Conservation (phyloP, 2,113 vertebrate species). For the Phalacrocorax aristotelis region DNA sequence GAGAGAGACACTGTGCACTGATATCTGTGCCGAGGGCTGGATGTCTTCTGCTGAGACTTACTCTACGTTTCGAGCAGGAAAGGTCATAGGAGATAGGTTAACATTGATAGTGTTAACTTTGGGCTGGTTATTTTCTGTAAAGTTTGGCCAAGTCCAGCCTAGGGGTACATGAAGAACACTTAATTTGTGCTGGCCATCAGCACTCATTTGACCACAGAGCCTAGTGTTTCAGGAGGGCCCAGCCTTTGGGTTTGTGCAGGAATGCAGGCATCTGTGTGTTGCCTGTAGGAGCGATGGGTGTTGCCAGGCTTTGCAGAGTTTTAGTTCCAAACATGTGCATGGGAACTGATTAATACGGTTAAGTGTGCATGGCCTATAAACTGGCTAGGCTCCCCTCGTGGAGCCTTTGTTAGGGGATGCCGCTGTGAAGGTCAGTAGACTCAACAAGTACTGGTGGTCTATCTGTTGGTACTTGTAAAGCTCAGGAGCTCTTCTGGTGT, state of each 20-base stretch:
- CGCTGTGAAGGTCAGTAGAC: background rate
- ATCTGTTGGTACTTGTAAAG: background rate
- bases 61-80: background rate
- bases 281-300: background rate
- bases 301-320: background rate
- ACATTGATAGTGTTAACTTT: background rate
- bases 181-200: background rate
- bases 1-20: rapidly evolving
- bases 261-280: too few species aligned
- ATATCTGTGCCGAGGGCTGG: background rate
- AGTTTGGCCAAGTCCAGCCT: background rate
- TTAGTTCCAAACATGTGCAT: background rate
- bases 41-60: background rate
- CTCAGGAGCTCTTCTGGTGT: background rate
- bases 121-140: background rate
- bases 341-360: background rate
- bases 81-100: background rate
- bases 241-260: background rate
- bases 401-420: background rate
- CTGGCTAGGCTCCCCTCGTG: background rate
- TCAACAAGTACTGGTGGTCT: background rate
- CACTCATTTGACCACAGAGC: background rate
- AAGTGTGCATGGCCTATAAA: background rate
- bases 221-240: background rate
- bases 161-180: background rate